Base-by-base conservation (phyloP, 2,888 invertebrate species). In the Nasonia oneida region DNA sequence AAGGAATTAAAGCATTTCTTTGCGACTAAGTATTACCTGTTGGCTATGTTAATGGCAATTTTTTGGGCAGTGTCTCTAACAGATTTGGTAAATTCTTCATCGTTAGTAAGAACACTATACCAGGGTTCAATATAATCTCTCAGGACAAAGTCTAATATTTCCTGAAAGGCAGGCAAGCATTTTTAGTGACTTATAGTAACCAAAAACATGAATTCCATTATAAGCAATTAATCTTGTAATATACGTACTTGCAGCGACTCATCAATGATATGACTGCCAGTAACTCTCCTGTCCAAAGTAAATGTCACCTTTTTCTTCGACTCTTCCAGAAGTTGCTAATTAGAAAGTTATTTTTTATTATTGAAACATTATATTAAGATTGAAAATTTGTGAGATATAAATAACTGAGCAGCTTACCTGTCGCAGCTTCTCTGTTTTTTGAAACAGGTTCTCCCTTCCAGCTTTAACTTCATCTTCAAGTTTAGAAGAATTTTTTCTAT, bases 241-340 rank as follows among this genome's bases (percentile, higher is more conserved):
- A 71, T 86, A 90, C 90, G 89, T 90, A 93, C 95, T 94, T 97
- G 97, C 79, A 98, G 94, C 89, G 97, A 97, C 90, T 97, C 96
- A 94, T 98, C 98, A 86, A 98, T 98, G 53, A 97, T 95, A 90
- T 96, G 96, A 90, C 97, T 97, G 42, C 98, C 98, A 39, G 97
- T 98, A 88, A 98, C 96, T 90, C 97, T 93, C 89, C 91, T 94
- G 90, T 95, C 95, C 83, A 93, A 91, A 90, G 94, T 94, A 86
- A 92, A 93, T 83, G 89, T 91, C 89, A 91, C 90, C 88, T 91
- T 93, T 86, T 90, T 90, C 84, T 90, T 91, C 73, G 93, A 93
- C 37, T 87, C 84, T 84, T 86, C 87, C 81, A 86, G 14, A 70
- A 87, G 85, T 14, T 74, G 42, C 87, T 87, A 15, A 1, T 29